Evolutionary conservation across 2,888 invertebrate genomes (phyloP), one percentile per base, ranked within the genome.

Genomic region (Myopa tessellatipennis): DNA sequence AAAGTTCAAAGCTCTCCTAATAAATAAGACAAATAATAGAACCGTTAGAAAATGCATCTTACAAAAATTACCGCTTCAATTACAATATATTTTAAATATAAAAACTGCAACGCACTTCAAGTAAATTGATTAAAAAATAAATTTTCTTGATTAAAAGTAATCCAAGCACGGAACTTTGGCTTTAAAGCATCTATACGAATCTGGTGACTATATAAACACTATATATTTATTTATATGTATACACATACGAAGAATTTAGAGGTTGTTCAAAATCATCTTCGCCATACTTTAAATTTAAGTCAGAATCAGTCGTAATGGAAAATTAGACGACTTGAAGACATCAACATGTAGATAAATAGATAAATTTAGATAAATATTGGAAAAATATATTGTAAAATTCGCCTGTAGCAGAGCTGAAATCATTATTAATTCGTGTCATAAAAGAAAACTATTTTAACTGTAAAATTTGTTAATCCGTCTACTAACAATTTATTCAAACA

Each of bases 241-340:
- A 82, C 71, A 80, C 78, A 26, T 80, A 68, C 79, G 78, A 82
- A 55, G 78, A 78, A 78, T 73, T 72, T 73, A 81, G 78, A 79
- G 82, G 83, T 83, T 82, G 83, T 83, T 83, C 80, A 77, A 82
- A 74, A 36, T 73, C 36, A 61, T 38, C 38, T 60, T 36, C 55
- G 71, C 71, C 16, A 71, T 58, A 55, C 72, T 73, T 45, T 40
- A 40, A 18, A 40, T 73, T 73, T 60, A 73, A 60, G 72, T 73
- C 38, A 76, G 60, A 77, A 52, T 72, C 79, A 63, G 45, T 10
- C 1, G 1, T 45, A 45, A 6, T 45, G 26, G 26, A 26, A 26
- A 26, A 26, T 26, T 26, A 26, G 26, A 26, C 26, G 26, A 26
- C 26, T 26, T 26, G 26, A 26, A 26, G 26, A 26, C 26, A 26